Evolutionary conservation across 1,140 invertebrate genomes (phyloP).

Genomic region (Listronotus oregonensis): DNA sequence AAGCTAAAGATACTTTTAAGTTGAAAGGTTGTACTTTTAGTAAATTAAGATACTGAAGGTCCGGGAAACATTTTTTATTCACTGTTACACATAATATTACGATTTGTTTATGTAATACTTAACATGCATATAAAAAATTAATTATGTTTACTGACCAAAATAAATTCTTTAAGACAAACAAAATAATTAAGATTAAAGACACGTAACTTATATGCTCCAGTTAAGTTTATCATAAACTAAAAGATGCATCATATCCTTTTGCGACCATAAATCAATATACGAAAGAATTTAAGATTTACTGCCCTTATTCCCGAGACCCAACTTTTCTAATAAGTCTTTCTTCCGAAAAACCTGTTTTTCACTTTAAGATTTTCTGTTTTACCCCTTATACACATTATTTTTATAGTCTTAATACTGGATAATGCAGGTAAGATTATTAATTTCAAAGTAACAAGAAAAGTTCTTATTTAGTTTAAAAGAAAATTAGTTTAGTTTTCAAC

Average conservation of each 20-base stretch:
- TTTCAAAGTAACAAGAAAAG: constrained; percentile 27
- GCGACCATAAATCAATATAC: constrained; percentile 16
- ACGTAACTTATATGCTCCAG: too few relatives aligned
- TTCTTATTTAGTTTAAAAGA: constrained; percentile 27
- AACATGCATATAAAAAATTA: too few relatives aligned
- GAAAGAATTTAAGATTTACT: constrained; percentile 15
- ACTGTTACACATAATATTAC: too few relatives aligned
- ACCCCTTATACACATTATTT: constrained; percentile 12
- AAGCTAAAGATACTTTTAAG: too few relatives aligned
- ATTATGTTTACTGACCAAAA: too few relatives aligned
- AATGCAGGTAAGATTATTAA: constrained; percentile 27
- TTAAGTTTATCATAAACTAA: constrained; percentile 1
- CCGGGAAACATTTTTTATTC: too few relatives aligned
- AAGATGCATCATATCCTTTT: constrained; percentile 16
- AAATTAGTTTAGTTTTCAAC: constrained; percentile 32
- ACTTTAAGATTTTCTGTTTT: constrained; percentile 9
- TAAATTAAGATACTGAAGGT: too few relatives aligned
- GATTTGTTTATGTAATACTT: too few relatives aligned
- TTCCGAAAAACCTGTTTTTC: constrained; percentile 14
- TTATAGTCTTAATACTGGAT: constrained; percentile 11
- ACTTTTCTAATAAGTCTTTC: constrained; percentile 23
- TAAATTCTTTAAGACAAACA: too few relatives aligned
- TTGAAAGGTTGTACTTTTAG: too few relatives aligned
- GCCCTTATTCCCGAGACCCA: constrained; percentile 11
- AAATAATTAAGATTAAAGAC: too few relatives aligned